phyloP scores from a whole-genome alignment of 2,797 vertebrate genomes.

The Lophius americanus region DNA sequence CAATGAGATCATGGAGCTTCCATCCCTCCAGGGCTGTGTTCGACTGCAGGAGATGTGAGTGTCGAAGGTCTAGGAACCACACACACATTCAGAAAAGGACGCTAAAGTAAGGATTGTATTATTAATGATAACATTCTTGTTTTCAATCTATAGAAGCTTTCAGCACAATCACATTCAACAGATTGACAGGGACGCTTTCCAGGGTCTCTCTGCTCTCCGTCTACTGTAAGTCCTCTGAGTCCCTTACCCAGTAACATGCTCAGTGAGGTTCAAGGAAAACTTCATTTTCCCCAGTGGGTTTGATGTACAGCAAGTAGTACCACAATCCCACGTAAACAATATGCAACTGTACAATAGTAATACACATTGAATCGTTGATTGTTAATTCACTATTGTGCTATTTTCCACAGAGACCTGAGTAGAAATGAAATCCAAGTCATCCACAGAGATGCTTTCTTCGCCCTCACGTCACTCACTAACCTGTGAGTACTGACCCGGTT shows the following conservation, averaged over 20 bases:
- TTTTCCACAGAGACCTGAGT: conserved; percentile 90
- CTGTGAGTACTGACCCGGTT: conserved; percentile 87
- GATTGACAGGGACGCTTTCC: conserved; percentile 89
- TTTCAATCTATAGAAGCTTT: conserved; percentile 84
- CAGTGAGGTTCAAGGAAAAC: too few relatives aligned
- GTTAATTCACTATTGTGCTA: conserved; percentile 27
- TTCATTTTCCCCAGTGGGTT: too few relatives aligned
- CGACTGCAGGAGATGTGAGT: conserved; percentile 96
- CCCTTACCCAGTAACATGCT: not conserved
- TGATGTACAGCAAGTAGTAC: too few relatives aligned
- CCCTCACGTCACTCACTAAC: conserved; percentile 88
- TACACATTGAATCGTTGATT: conserved; percentile 8
- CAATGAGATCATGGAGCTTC: conserved; percentile 88
- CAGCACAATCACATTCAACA: conserved; percentile 92
- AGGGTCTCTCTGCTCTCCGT: conserved; percentile 87
- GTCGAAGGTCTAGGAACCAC: conserved; percentile 9
- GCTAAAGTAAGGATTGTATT: not conserved
- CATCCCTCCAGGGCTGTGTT: conserved; percentile 89
- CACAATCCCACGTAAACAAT: too few relatives aligned
- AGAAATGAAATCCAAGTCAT: conserved; percentile 90
- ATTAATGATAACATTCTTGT: conserved; percentile 9
- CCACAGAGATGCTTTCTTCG: conserved; percentile 89
- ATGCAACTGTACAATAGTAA: not conserved
- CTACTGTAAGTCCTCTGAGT: conserved; percentile 87
- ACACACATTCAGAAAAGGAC: not conserved